Conservation (phyloP, 2,113 vertebrate genomes). For the Aix galericulata region DNA sequence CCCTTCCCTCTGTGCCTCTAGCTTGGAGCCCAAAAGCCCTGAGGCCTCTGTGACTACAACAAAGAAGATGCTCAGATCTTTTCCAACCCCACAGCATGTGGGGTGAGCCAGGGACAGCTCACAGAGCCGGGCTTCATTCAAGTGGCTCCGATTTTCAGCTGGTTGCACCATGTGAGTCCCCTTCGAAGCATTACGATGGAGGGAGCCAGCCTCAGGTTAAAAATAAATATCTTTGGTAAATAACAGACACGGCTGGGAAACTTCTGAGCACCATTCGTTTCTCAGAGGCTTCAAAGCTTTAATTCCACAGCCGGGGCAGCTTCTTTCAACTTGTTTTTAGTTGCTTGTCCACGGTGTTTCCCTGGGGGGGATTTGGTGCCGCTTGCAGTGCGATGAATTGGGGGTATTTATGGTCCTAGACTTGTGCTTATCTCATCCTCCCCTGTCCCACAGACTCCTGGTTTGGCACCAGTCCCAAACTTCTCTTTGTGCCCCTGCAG, state of each 20-base stretch:
- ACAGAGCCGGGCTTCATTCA: not conserved
- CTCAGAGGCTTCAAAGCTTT: not conserved
- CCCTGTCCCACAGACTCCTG: conserved; percentile 6
- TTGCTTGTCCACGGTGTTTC: not conserved
- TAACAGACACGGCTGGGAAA: not conserved
- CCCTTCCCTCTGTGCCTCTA: not conserved
- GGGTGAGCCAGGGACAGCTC: not conserved
- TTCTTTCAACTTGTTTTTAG: not conserved
- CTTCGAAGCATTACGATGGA: not conserved
- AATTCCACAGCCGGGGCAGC: not conserved
- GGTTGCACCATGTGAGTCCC: not conserved
- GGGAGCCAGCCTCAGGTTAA: not conserved
- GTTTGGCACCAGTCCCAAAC: not conserved
- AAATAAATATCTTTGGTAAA: conserved; percentile 10
- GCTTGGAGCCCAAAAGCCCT: not conserved
- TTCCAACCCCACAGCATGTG: not conserved
- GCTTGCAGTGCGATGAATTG: not conserved
- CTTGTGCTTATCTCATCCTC: conserved; percentile 49
- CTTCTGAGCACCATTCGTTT: not conserved
- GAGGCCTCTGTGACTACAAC: not conserved
- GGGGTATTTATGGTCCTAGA: conserved; percentile 43
- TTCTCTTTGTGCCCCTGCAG: not conserved
- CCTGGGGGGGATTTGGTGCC: not conserved
- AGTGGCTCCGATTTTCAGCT: not conserved
- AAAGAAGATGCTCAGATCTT: not conserved